These are phyloP conservation scores for Choloepus didactylus DNA, from an alignment of 2,797 vertebrate species.

Conservation along the genomic window DNA sequence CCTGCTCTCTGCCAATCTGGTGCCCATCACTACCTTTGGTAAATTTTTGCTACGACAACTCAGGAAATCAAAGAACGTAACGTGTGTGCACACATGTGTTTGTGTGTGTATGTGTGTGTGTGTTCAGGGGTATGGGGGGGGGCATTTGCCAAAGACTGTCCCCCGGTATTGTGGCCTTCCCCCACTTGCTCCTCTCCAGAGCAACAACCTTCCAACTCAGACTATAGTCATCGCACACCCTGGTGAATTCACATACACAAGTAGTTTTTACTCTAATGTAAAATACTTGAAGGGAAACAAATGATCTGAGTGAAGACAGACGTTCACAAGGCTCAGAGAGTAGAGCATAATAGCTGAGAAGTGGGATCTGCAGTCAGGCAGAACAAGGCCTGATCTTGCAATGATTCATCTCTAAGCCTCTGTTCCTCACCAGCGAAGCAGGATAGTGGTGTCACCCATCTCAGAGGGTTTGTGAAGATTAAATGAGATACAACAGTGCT, in stretches of 20 bases:
- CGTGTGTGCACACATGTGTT: not conserved
- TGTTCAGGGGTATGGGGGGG: not conserved
- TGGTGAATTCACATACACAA: not conserved
- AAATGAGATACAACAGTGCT: not conserved
- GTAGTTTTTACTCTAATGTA: not conserved
- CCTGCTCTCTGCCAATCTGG: not conserved
- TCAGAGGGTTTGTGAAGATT: not conserved
- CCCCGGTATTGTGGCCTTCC: not conserved
- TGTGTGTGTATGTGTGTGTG: no score
- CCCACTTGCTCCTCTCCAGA: not conserved
- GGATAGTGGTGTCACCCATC: not conserved
- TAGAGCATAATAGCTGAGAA: not conserved
- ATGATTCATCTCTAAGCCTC: not conserved
- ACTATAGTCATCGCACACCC: no score
- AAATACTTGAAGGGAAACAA: not conserved
- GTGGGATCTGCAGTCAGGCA: not conserved
- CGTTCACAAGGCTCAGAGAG: not conserved
- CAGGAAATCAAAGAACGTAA: conserved; percentile 11
- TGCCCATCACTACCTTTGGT: not conserved
- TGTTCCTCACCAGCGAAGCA: not conserved
- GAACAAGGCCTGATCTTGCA: not conserved
- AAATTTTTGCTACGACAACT: not conserved
- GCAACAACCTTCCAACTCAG: not conserved
- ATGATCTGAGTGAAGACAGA: not conserved
- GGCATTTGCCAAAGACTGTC: not conserved